These are phyloP conservation scores for Macrostomum lignano DNA, from an alignment of 1,140 invertebrate species.

Conservation along the genomic window DNA sequence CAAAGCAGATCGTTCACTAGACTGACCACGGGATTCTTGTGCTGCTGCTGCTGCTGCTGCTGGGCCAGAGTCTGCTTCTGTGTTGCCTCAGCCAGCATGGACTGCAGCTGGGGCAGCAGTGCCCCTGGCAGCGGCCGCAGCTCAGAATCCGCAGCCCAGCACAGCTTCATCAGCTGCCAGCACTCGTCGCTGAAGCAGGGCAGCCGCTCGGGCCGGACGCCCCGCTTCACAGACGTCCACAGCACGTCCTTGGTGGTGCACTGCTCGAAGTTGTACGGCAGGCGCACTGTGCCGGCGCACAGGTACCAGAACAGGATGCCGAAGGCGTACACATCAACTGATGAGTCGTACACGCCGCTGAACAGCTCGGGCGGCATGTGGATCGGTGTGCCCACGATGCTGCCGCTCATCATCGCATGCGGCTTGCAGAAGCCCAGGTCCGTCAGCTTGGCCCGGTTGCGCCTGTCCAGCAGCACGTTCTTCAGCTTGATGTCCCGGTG, in stretches of 20 bases:
- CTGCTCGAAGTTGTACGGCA: conserved; percentile 51
- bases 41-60: too few species aligned
- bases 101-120: too few species aligned
- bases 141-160: conserved; percentile 6
- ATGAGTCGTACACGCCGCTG: conserved; percentile 47
- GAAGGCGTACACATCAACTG: conserved; percentile 64
- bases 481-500: conserved; percentile 66
- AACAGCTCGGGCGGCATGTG: conserved; percentile 70
- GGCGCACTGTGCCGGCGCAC: conserved; percentile 46
- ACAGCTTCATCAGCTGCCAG: conserved; percentile 2
- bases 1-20: too few species aligned
- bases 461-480: conserved; percentile 48
- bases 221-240: conserved; percentile 52
- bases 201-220: conserved; percentile 13
- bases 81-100: too few species aligned
- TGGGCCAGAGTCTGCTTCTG: too few species aligned
- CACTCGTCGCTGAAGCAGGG: conserved; percentile 3
- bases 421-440: conserved; percentile 70
- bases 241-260: conserved; percentile 61
- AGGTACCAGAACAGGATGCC: conserved; percentile 69
- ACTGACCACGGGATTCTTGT: too few species aligned
- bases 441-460: conserved; percentile 48
- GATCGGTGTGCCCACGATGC: conserved; percentile 42
- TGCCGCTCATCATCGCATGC: conserved; percentile 56
- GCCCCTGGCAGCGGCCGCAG: conserved; percentile 35